Base-by-base conservation (phyloP, 2,797 vertebrate genomes). In the Sylvia borin region DNA sequence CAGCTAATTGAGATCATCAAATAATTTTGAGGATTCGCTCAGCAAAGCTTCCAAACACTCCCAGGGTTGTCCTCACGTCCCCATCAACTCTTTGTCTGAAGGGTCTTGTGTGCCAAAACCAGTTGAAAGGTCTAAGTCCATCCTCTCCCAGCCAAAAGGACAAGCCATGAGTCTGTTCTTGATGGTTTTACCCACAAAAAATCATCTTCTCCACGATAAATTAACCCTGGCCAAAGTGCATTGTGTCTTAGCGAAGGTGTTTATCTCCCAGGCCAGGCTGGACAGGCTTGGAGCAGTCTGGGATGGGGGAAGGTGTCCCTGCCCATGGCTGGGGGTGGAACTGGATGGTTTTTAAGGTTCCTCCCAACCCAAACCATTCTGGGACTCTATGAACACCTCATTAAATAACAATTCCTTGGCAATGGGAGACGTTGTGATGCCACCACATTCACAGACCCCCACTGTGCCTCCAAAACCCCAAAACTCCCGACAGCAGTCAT, bases 261-360 rank as follows among this genome's bases (percentile, higher is more conserved):
- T 57, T 27, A 0, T 60, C 5, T 48, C 1, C 3, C 8, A 72
- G 34, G 11, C 20, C 34, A 21, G 47, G 31, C 0, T 47, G 73
- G 34, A 34, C 5, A 2, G 34, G 34, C 31, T 54, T 54, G 60
- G 45, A 54, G 53, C 54, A 53, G 1, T 4, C 73, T 60, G 80
- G 34, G 54, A 5, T 9, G 36, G 34, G 42, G 40, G 45, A 21
- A 66, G 29, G 26, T 7, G 65, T 24, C 45, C 66, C 58, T 65
- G 58, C 43, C 22, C n/a, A 3, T 3, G 38, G 65, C 29, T 40
- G 34, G 45, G 11, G 10, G 13, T 20, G 31, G 45, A 12, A 10
- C 13, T 13, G 26, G 34, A 6, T 15, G 40, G 6, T 5, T 21
- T 32, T 26, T 10, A 48, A 42, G 18, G 53, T 48, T 75, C 18